Base-by-base conservation (phyloP, 2,888 invertebrate genomes). In the Diachrysia chrysitis region DNA sequence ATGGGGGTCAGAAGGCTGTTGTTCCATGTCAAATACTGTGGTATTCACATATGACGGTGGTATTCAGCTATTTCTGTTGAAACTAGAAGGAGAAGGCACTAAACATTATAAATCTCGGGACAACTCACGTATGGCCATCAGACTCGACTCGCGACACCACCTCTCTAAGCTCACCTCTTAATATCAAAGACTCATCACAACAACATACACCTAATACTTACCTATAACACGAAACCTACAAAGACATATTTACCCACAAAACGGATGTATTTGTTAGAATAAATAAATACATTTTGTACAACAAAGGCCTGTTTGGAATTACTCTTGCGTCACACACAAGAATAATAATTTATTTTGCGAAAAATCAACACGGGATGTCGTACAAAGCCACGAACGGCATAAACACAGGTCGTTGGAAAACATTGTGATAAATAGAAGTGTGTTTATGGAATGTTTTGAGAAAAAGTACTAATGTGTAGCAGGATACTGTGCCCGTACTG, bases 281-380 rank as follows among this genome's bases (percentile, higher is more conserved):
- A 79, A 76, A 69, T 48, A 69, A 79, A 75, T 55, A 79, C 37
- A 69, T 75, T 58, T 1, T 14, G 32, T 12, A 58, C 64, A 46
- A 67, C 69, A 79, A 74, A 78, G 57, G 46, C 54, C 61, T 61
- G 35, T 79, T 70, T 19, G 35, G 54, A 65, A 57, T 76, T 61
- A 61, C 48, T 76, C 60, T 56, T 2, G 56, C 54, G 64, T 60
- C 23, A 76, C 72, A 61, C 60, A 79, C 63, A 54, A 62, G 78
- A 71, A 80, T 76, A 77, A 71, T 71, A 75, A 79, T 75, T 76
- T 71, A 58, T 76, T 66, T 46, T 29, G 21, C 37, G 35, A 48
- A 80, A 76, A 80, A 71, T 55, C 66, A 76, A 67, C 77, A 67
- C 53, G 51, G 66, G 51, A 10, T 10, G 60, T 37, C 56, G 58